A percentile compares a stretch with the other conserved stretches of the same genome.
phyloP scores from a whole-genome alignment of 1,140 invertebrate species.

The Mamestra configurata region DNA sequence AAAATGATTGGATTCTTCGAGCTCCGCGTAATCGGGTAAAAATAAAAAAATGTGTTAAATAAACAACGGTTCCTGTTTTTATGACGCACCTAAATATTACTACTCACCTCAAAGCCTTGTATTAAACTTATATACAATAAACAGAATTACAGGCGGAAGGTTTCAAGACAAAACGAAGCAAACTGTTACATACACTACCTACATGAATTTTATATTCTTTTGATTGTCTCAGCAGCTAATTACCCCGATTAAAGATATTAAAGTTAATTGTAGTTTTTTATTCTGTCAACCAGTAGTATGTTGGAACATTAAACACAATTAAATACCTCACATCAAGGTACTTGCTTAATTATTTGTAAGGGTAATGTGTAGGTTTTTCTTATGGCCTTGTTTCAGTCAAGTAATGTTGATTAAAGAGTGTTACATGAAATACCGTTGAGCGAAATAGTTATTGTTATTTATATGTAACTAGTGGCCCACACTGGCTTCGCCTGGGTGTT shows the following conservation, averaged over 20 bases:
- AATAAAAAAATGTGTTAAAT: too few species aligned
- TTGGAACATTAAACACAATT: constrained; percentile 31
- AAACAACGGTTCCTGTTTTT: too few species aligned
- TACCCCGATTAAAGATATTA: constrained; percentile 32
- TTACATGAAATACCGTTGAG: not conserved
- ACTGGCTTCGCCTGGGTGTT: too few species aligned
- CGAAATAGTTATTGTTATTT: too few species aligned
- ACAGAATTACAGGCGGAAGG: not conserved
- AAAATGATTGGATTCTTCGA: too few species aligned
- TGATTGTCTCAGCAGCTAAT: constrained; percentile 19
- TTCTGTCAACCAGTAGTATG: constrained; percentile 20
- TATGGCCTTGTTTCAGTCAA: constrained; percentile 12
- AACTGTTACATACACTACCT: too few species aligned
- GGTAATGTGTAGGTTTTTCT: constrained; percentile 18
- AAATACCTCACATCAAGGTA: constrained; percentile 38
- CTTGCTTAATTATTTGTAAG: constrained; percentile 38
- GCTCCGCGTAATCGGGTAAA: too few species aligned
- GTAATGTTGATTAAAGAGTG: constrained; percentile 9
- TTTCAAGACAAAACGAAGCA: constrained; percentile 7
- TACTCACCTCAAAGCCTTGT: too few species aligned
- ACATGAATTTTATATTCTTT: not conserved
- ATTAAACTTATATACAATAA: too few species aligned
- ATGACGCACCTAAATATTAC: too few species aligned
- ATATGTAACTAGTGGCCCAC: too few species aligned
- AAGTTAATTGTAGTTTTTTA: constrained; percentile 35